Evolutionary conservation across 2,113 vertebrate species (phyloP).

Genomic region (Callionymus lyra): DNA sequence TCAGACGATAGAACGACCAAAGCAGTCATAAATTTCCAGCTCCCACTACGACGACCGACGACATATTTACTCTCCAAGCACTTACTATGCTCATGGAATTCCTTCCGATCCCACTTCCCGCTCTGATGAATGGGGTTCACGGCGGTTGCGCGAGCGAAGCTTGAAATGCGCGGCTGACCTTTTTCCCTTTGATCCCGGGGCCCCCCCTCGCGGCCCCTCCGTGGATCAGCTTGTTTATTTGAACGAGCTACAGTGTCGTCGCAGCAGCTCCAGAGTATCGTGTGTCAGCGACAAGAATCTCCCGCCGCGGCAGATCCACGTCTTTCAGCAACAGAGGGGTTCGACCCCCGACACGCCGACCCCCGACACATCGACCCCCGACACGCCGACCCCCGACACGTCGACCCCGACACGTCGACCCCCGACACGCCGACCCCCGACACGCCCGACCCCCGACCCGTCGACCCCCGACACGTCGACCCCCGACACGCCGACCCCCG

Average conservation of each 20-base stretch:
- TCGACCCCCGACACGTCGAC: too few species aligned
- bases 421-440: too few species aligned
- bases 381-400: too few species aligned
- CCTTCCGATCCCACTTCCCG: conserved; percentile 32
- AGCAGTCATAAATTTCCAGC: conserved; percentile 71
- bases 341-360: too few species aligned
- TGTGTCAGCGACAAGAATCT: conserved; percentile 61
- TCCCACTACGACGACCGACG: conserved; percentile 76
- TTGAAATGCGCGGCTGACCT: conserved; percentile 47
- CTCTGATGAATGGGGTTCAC: conserved; percentile 9
- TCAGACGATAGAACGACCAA: conserved; percentile 65
- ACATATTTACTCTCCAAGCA: conserved; percentile 60
- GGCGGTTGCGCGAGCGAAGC: conserved; percentile 54
- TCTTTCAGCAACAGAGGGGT: conserved; percentile 45
- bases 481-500: too few species aligned
- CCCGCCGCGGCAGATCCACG: conserved; percentile 56
- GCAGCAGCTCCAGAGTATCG: conserved; percentile 56
- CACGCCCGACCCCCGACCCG: too few species aligned
- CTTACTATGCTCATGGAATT: conserved; percentile 51
- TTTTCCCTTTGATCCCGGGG: conserved; percentile 47
- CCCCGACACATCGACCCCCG: too few species aligned
- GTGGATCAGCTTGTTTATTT: conserved; percentile 31
- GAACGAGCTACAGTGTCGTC: conserved; percentile 24
- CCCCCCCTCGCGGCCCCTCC: conserved; percentile 4
- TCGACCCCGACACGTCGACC: too few species aligned